Evolutionary conservation across 2,797 vertebrate species (phyloP).

Genomic region (Bovichtus variegatus): DNA sequence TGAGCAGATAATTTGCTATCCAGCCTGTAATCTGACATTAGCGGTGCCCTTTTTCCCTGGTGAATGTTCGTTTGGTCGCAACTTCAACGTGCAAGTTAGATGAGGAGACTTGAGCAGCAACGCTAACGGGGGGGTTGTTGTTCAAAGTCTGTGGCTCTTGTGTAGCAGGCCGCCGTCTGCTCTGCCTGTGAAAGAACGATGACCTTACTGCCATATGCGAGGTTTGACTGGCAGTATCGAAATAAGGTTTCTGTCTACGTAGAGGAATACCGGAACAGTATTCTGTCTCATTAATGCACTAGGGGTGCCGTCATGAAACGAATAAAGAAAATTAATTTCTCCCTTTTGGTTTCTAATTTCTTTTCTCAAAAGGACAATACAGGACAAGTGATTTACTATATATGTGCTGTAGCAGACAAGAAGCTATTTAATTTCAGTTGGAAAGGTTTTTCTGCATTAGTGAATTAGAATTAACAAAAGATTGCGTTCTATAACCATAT

Average conservation of each 20-base stretch:
- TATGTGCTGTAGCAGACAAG: neutral
- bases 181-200: neutral
- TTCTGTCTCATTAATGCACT: neutral
- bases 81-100: neutral
- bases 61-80: neutral
- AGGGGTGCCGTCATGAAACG: neutral
- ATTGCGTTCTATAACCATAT: constrained; percentile 7
- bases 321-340: neutral
- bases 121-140: neutral
- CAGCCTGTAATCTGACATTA: neutral
- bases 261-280: neutral
- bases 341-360: neutral
- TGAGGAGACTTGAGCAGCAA: neutral
- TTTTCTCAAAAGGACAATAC: neutral
- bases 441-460: neutral
- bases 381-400: neutral
- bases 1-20: neutral
- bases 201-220: neutral
- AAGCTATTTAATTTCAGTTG: neutral
- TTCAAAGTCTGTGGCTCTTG: neutral
- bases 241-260: neutral
- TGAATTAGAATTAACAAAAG: neutral
- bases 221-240: constrained; percentile 3
- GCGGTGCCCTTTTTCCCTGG: neutral
- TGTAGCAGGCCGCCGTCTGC: neutral